A percentile compares a stretch with the other conserved stretches of the same genome.
phyloP scores from a whole-genome alignment of 2,113 vertebrate species.

The Dasyprocta punctata region DNA sequence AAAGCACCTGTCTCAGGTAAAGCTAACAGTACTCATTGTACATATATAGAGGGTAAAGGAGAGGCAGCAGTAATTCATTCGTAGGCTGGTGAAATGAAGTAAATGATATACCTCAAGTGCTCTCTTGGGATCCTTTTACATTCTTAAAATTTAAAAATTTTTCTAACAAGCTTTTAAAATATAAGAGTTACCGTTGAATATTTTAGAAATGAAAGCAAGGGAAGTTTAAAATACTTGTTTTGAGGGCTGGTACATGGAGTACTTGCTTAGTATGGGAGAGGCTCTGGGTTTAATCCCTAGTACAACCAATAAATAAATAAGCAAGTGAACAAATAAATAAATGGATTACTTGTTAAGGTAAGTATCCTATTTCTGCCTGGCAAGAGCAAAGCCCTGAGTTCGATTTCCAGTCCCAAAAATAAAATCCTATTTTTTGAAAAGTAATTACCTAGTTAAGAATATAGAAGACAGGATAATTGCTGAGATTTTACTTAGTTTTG shows the following conservation, averaged over 20 bases:
- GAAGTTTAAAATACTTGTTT: slow-evolving; percentile 1
- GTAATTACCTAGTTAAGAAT: neutral
- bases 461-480: neutral
- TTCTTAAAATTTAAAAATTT: neutral
- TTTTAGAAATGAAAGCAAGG: slow-evolving; percentile 36
- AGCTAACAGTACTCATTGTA: neutral
- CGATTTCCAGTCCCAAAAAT: too few species aligned
- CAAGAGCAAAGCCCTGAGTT: too few species aligned
- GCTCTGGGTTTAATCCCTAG: neutral
- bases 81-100: neutral
- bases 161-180: neutral
- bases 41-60: neutral
- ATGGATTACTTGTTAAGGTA: neutral
- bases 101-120: neutral
- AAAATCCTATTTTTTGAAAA: neutral
- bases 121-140: neutral
- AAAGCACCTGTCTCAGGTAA: neutral
- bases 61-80: neutral
- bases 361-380: neutral
- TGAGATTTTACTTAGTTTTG: slow-evolving; percentile 5
- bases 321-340: neutral
- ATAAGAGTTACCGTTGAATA: neutral
- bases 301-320: neutral
- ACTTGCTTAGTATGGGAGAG: neutral
- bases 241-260: neutral